Conservation (phyloP, 2,888 invertebrate genomes). For the Caenorhabditis sp. region DNA sequence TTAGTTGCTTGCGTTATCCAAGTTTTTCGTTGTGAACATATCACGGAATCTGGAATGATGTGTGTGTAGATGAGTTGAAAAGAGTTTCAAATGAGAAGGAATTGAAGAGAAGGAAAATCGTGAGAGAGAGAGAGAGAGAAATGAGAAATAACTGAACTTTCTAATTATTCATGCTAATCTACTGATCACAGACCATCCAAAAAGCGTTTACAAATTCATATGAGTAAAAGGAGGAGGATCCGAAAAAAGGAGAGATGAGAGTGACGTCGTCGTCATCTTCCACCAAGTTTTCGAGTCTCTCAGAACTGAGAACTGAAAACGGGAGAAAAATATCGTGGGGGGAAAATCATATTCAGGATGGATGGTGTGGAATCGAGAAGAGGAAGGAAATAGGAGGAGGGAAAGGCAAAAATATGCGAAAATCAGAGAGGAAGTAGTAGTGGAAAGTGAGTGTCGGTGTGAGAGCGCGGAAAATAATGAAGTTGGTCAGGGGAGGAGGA, state of each 20-base stretch:
- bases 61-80: not conserved
- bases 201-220: constrained; percentile 42
- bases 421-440: constrained; percentile 35
- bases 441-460: not conserved
- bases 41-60: constrained; percentile 17
- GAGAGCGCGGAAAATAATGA: constrained; percentile 35
- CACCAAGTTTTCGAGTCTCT: not conserved
- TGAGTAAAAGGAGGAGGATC: constrained; percentile 6
- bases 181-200: constrained; percentile 25
- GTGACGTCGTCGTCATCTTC: constrained; percentile 27
- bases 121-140: not conserved
- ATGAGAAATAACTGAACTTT: constrained; percentile 41
- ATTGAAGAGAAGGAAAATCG: not conserved
- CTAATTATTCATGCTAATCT: constrained; percentile 55
- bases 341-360: constrained; percentile 11
- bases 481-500: constrained; percentile 20
- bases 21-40: constrained; percentile 31
- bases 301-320: not conserved
- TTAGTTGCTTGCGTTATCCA: constrained; percentile 10
- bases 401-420: constrained; percentile 45
- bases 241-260: not conserved
- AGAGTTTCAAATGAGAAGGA: not conserved
- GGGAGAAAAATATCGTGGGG: constrained; percentile 28
- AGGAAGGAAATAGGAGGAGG: constrained; percentile 28
- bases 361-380: constrained; percentile 9